phyloP scores from a whole-genome alignment of 2,888 invertebrate genomes.

The Dasypogon diadema region DNA sequence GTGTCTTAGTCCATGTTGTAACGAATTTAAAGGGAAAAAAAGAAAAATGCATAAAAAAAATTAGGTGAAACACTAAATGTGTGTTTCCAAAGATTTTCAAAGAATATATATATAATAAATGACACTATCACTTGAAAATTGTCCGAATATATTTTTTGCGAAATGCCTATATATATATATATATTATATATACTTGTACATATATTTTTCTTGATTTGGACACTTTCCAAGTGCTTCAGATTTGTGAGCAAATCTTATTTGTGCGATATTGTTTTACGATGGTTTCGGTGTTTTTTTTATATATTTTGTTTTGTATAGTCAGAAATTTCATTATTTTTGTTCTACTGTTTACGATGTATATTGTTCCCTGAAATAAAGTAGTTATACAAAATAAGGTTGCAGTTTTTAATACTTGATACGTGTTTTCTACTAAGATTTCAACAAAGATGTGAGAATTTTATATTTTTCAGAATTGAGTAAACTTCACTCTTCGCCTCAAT shows the following conservation, averaged over 20 bases:
- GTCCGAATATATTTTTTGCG: constrained; percentile 29
- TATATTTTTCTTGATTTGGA: constrained; percentile 39
- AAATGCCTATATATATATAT: constrained; percentile 46
- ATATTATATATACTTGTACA: constrained; percentile 47
- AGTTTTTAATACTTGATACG: too few relatives aligned
- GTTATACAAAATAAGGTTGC: constrained; percentile 41
- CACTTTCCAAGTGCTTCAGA: constrained; percentile 3
- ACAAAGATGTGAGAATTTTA: too few relatives aligned
- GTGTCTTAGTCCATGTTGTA: constrained; percentile 69
- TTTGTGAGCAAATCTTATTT: constrained; percentile 32
- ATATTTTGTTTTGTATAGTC: constrained; percentile 41
- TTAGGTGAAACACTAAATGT: constrained; percentile 24
- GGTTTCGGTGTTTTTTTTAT: constrained; percentile 48
- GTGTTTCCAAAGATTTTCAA: constrained; percentile 37
- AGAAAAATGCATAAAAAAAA: constrained; percentile 50
- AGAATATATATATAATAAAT: constrained; percentile 14
- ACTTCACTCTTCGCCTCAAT: too few relatives aligned
- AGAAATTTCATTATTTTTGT: constrained; percentile 30
- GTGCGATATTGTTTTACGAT: constrained; percentile 43
- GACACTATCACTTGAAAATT: constrained; percentile 8
- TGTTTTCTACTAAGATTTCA: too few relatives aligned
- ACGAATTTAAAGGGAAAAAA: constrained; percentile 64
- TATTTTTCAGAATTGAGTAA: too few relatives aligned
- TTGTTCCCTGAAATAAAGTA: constrained; percentile 49
- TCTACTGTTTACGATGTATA: constrained; percentile 47